phyloP scores from a whole-genome alignment of 2,113 vertebrate genomes.

The Hyperopisus bebe region DNA sequence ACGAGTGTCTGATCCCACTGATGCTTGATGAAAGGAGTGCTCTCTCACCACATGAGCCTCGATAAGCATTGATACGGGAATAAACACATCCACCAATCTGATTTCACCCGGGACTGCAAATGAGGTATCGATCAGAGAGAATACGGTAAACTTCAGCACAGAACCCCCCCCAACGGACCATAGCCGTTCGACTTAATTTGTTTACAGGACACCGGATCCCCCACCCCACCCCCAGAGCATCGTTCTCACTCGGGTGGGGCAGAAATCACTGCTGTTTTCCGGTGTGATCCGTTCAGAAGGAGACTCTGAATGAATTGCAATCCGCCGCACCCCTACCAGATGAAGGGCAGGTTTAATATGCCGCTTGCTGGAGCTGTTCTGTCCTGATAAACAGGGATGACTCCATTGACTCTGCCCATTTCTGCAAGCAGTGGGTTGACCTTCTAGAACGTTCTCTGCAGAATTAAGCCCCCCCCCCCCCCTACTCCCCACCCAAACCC shows the following conservation, averaged over 20 bases:
- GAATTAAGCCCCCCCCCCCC: neutral
- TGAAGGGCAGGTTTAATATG: neutral
- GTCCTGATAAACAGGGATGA: neutral
- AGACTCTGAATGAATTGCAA: neutral
- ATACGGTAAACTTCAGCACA: conserved; percentile 46
- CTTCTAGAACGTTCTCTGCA: neutral
- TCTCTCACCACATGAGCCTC: conserved; percentile 24
- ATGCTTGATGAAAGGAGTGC: conserved; percentile 30
- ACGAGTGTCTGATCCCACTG: conserved; percentile 42
- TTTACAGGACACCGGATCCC: neutral
- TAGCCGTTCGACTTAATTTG: conserved; percentile 6
- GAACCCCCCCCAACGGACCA: conserved; percentile 27
- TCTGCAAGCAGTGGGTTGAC: neutral
- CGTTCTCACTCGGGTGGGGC: neutral
- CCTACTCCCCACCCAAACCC: neutral
- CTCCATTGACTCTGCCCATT: neutral
- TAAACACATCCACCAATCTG: conserved; percentile 24
- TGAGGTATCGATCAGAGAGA: conserved; percentile 53
- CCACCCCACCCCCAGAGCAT: neutral
- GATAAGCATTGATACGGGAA: conserved; percentile 1
- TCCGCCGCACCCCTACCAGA: neutral
- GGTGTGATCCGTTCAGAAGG: neutral
- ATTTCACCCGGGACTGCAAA: conserved; percentile 48
- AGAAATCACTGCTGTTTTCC: neutral
- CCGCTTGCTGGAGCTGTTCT: neutral